Evolutionary conservation across 2,888 invertebrate genomes (phyloP).

Genomic region (Hyalella azteca): DNA sequence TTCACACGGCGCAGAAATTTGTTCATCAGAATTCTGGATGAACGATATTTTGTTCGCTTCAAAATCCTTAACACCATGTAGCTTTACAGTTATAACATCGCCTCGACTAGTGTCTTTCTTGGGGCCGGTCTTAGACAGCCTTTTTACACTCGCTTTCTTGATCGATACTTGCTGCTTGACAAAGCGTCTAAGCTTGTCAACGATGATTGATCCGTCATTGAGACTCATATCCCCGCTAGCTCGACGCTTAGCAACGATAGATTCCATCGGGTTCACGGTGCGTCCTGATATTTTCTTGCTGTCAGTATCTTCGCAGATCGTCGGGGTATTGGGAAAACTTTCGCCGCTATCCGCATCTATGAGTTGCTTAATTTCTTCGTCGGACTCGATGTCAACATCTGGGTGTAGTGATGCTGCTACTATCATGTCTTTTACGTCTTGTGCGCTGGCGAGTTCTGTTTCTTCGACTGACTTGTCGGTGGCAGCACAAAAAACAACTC

Average conservation of each 20-base stretch:
- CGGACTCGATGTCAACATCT: slow-evolving; percentile 56
- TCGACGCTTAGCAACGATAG: slow-evolving; percentile 13
- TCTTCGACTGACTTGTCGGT: slow-evolving; percentile 44
- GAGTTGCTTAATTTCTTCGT: slow-evolving; percentile 53
- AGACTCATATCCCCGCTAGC: not conserved
- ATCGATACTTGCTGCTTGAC: slow-evolving; percentile 52
- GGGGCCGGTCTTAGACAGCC: slow-evolving; percentile 62
- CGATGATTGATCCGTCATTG: slow-evolving; percentile 49
- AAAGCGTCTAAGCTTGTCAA: slow-evolving; percentile 54
- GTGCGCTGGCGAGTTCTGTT: slow-evolving; percentile 47
- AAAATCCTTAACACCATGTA: slow-evolving; percentile 53
- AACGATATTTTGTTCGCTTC: slow-evolving; percentile 58
- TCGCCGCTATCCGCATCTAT: slow-evolving; percentile 44
- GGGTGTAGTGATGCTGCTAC: slow-evolving; percentile 54
- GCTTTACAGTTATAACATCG: slow-evolving; percentile 7
- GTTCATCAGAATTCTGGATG: not conserved
- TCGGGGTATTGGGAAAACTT: not conserved
- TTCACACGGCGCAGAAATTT: not conserved
- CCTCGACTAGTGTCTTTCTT: slow-evolving; percentile 59
- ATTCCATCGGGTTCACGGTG: slow-evolving; percentile 8
- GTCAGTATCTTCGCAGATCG: slow-evolving; percentile 26
- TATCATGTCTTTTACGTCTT: slow-evolving; percentile 54
- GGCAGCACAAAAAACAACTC: slow-evolving; percentile 44
- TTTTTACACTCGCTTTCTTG: slow-evolving; percentile 40
- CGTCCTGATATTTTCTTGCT: not conserved